Evolutionary conservation across 2,797 vertebrate species (phyloP).

Genomic region (Vultur gryphus): DNA sequence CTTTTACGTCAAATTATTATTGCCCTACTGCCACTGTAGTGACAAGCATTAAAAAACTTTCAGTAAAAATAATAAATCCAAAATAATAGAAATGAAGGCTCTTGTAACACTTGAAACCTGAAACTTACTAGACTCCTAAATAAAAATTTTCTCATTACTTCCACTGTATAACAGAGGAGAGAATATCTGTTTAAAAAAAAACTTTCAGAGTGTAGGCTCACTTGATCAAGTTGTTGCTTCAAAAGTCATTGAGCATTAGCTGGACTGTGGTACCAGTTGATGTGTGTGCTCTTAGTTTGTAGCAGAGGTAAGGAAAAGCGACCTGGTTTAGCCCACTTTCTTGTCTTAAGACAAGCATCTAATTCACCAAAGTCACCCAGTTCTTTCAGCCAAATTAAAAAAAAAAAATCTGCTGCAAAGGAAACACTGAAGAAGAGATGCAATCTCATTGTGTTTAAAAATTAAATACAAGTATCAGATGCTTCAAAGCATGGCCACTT

Average conservation of each 20-base stretch:
- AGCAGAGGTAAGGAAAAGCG: background rate
- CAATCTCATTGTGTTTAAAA: background rate
- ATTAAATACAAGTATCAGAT: background rate
- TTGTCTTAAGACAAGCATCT: background rate
- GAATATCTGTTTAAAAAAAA: background rate
- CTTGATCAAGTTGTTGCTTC: background rate
- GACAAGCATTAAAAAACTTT: background rate
- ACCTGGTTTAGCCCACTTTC: background rate
- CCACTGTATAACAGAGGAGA: background rate
- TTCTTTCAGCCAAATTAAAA: background rate
- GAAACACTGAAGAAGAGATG: background rate
- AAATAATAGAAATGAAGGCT: background rate
- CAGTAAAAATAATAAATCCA: background rate
- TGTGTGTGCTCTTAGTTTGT: background rate
- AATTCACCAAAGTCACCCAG: background rate
- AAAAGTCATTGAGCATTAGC: background rate
- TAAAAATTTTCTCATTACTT: background rate
- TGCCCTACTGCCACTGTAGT: background rate
- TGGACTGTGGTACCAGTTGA: background rate
- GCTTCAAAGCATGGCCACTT: background rate
- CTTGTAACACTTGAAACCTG: background rate
- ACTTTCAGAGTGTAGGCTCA: background rate
- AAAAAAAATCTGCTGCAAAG: background rate
- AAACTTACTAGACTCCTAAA: background rate
- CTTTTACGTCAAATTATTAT: background rate